Evolutionary conservation across 2,113 vertebrate genomes (phyloP), one percentile per base, ranked within the genome.

Genomic region (Halcyon senegalensis): DNA sequence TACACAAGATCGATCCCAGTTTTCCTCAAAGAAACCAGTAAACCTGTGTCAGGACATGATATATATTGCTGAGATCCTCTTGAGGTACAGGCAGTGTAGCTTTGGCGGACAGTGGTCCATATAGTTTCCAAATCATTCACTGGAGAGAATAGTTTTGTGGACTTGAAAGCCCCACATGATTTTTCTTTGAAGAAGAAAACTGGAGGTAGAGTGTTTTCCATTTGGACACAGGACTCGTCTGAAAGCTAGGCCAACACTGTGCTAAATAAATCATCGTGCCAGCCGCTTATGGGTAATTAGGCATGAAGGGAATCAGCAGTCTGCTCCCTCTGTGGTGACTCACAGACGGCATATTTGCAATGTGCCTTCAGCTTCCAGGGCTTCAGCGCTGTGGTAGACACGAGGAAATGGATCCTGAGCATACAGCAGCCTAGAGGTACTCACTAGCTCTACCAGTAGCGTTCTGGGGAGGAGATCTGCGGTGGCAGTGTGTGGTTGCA

Each of bases 201-300:
- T 50, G 93, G 80, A 84, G 68, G 80, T 72, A 66, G 91, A 59
- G 90, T 11, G 35, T 74, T 93, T 97, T 95, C 96, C 97, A 80
- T 84, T 95, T 97, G 97, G 98, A 96, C 87, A 15, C 24, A 23
- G 97, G 94, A 41, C 83, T 76, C 13, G 90, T 97, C 97, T 96
- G 96, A 35, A 58, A 85, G 96, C 87, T 1, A 46, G 97, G 97
- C 97, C 97, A 98, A 46, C 17, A 9, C 97, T 75, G 96, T 91
- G 97, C 97, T 96, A 58, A 96, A 96, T 94, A 95, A 97, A 96
- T 93, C 95, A 75, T 88, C n/a, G 44, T 97, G 97, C 97, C 97
- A 97, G 93, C 96, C 43, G 74, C 97, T 97, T 43, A 64, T 78
- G 98, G 97, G 89, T 97, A 97, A 98, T 97, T 95, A 94, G 97